Percentiles rank a stretch among this genome's conserved stretches.
Evolutionary conservation across 2,797 vertebrate species (phyloP).

Genomic region (Liasis olivaceus): DNA sequence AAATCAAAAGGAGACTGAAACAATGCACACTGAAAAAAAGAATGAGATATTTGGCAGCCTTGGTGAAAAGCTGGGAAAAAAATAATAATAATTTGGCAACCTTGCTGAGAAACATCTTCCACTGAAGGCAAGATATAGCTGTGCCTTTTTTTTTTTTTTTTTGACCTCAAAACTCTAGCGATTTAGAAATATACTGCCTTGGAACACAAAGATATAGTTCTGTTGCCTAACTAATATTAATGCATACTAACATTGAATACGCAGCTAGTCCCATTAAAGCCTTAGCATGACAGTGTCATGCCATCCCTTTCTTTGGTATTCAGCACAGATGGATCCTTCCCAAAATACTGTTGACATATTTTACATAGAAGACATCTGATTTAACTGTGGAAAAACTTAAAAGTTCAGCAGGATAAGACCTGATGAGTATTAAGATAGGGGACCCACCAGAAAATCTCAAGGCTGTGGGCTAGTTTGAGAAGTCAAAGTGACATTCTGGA

Average conservation of each 20-base stretch:
- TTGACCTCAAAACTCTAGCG: too few relatives aligned
- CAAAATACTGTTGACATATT: not conserved
- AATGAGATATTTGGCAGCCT: not conserved
- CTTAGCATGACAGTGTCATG: not conserved
- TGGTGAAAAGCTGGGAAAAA: not conserved
- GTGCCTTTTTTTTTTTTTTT: not conserved
- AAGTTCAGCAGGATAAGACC: not conserved
- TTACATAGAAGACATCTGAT: conserved; percentile 12
- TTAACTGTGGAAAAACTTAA: not conserved
- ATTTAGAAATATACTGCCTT: not conserved
- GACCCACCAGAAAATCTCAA: not conserved
- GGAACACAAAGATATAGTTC: not conserved
- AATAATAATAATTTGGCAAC: not conserved
- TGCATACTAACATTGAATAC: not conserved
- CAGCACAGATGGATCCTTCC: not conserved
- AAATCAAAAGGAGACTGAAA: not conserved
- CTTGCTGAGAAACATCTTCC: not conserved
- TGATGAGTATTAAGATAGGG: not conserved
- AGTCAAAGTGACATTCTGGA: not conserved
- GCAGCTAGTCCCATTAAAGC: not conserved
- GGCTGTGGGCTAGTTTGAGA: not conserved
- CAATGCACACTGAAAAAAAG: not conserved
- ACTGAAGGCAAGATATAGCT: not conserved
- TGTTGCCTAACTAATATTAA: not conserved
- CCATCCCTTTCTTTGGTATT: not conserved